phyloP scores from a whole-genome alignment of 2,797 vertebrate species.

The Anableps anableps region DNA sequence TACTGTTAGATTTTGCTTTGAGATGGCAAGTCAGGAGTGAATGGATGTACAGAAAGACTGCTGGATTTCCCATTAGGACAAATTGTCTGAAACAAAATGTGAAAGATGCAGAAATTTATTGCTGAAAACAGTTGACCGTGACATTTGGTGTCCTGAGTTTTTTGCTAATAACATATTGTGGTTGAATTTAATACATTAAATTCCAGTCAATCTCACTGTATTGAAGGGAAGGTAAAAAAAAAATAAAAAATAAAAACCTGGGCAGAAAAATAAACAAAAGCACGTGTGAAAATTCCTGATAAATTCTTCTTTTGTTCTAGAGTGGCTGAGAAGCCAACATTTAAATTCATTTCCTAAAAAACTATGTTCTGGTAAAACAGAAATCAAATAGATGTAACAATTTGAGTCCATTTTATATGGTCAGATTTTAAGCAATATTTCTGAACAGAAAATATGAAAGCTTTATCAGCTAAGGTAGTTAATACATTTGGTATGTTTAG shows the following conservation, averaged over 20 bases:
- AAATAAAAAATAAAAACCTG: slow-evolving; percentile 12
- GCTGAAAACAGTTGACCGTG: slow-evolving; percentile 12
- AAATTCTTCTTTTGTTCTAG: background rate
- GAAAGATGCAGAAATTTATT: background rate
- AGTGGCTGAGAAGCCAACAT: background rate
- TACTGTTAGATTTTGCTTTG: background rate
- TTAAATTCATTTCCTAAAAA: background rate
- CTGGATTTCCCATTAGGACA: background rate
- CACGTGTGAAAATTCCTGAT: background rate
- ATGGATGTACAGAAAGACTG: background rate
- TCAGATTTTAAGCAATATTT: background rate
- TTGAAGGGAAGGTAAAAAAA: slow-evolving; percentile 8
- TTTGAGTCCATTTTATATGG: background rate
- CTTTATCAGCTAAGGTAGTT: background rate
- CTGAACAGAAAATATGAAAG: background rate
- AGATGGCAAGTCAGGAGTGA: background rate
- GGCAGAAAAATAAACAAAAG: slow-evolving; percentile 5
- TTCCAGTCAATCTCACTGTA: slow-evolving; percentile 6
- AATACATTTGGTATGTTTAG: background rate
- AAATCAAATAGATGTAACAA: background rate
- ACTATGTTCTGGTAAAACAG: background rate
- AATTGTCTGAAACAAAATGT: background rate
- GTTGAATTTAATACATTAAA: slow-evolving; percentile 14
- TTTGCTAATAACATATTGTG: slow-evolving; percentile 5
- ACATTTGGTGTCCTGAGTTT: slow-evolving; percentile 4